Conservation (phyloP, 2,888 invertebrate species). For the Hetaerina titia region DNA sequence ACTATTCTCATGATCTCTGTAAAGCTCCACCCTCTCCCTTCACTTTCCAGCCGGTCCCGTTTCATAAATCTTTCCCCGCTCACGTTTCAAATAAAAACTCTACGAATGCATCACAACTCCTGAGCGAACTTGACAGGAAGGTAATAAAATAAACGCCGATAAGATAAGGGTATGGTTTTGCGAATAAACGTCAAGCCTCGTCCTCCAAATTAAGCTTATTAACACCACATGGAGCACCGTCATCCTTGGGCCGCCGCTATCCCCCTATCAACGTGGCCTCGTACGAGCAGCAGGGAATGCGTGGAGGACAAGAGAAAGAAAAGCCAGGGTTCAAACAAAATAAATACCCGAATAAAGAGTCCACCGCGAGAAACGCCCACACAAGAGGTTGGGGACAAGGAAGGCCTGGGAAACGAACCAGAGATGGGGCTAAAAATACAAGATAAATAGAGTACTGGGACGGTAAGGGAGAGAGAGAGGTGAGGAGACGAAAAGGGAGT, state of each 20-base stretch:
- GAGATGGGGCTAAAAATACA: not conserved
- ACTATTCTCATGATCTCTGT: too few species aligned
- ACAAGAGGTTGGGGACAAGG: not conserved
- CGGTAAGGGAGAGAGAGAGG: not conserved
- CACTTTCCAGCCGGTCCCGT: not conserved
- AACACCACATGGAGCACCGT: not conserved
- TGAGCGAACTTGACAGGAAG: not conserved
- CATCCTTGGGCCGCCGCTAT: not conserved
- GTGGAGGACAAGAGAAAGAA: not conserved
- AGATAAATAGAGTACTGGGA: not conserved
- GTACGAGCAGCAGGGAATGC: not conserved
- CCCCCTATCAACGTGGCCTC: not conserved
- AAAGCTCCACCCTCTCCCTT: not conserved
- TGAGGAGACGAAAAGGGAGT: not conserved
- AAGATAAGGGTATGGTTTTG: not conserved
- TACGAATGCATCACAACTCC: not conserved
- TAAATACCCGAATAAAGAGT: conserved; percentile 4
- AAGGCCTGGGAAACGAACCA: not conserved
- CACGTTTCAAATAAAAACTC: not conserved
- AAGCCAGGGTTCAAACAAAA: not conserved
- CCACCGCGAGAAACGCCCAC: not conserved
- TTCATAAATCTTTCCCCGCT: not conserved
- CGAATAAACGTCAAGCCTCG: not conserved
- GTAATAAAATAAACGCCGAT: not conserved
- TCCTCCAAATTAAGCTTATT: conserved; percentile 28